Evolutionary conservation across 1,140 invertebrate genomes (phyloP).

Genomic region (Drosophila novamexicana): DNA sequence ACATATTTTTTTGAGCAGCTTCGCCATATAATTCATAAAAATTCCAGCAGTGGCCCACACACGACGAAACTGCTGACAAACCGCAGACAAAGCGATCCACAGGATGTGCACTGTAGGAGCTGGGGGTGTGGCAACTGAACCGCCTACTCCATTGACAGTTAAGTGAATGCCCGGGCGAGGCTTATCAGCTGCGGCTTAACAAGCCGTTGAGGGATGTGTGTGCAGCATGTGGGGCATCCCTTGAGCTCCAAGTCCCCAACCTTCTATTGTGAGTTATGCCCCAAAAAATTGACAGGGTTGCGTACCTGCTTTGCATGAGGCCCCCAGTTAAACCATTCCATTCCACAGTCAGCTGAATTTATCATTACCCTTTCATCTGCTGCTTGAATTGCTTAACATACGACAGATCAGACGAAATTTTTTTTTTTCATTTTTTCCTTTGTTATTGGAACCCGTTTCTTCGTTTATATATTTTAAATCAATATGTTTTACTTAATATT

Average conservation of each 20-base stretch:
- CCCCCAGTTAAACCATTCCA: not conserved
- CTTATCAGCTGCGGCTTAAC: slow-evolving; percentile 38
- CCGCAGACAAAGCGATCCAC: slow-evolving; percentile 69
- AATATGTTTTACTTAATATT: not conserved
- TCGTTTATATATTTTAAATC: not conserved
- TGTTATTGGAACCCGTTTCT: not conserved
- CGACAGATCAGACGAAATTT: not conserved
- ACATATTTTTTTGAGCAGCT: slow-evolving; percentile 62
- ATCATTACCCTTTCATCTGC: not conserved
- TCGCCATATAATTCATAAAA: slow-evolving; percentile 77
- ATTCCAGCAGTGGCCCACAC: slow-evolving; percentile 66
- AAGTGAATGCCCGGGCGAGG: slow-evolving; percentile 40
- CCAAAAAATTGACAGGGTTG: not conserved
- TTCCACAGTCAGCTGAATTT: slow-evolving; percentile 1
- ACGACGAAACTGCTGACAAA: slow-evolving; percentile 59
- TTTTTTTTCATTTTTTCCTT: not conserved
- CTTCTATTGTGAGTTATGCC: not conserved
- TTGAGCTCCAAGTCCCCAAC: not conserved
- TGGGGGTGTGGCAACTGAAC: slow-evolving; percentile 20
- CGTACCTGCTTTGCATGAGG: slow-evolving; percentile 1
- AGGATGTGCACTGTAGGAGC: slow-evolving; percentile 43
- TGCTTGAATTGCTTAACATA: not conserved
- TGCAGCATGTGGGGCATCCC: slow-evolving; percentile 2
- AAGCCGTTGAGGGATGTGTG: slow-evolving; percentile 20
- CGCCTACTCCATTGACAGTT: slow-evolving; percentile 46